These are phyloP conservation scores for Tanytarsus gracilentus DNA, from an alignment of 2,888 invertebrate genomes.

Conservation along the genomic window DNA sequence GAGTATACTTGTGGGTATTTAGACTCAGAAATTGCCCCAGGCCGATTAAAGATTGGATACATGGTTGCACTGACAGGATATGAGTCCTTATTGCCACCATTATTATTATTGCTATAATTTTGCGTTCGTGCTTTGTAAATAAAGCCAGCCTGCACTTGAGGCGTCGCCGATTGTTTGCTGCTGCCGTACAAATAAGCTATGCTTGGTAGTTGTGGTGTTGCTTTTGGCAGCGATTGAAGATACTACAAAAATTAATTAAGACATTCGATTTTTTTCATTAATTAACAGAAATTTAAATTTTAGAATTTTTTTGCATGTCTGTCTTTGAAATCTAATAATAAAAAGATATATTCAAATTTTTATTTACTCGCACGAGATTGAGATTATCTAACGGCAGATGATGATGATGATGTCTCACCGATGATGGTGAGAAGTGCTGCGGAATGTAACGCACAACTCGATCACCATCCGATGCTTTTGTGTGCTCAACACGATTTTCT, in stretches of 20 bases:
- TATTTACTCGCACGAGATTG: not conserved
- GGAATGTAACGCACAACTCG: slow-evolving; percentile 70
- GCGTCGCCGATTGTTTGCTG: slow-evolving; percentile 6
- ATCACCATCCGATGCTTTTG: slow-evolving; percentile 42
- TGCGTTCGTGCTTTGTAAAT: slow-evolving; percentile 14
- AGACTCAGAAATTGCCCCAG: not conserved
- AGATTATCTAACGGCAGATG: not conserved
- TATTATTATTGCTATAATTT: not conserved
- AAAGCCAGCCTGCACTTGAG: slow-evolving; percentile 11
- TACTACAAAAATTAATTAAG: not conserved
- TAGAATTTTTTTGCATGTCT: too few relatives aligned
- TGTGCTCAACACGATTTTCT: not conserved
- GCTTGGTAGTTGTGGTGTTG: not conserved
- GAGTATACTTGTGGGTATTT: not conserved
- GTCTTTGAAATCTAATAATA: too few relatives aligned
- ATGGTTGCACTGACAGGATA: not conserved
- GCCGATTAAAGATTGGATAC: not conserved
- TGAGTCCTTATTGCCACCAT: not conserved
- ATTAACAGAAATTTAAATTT: too few relatives aligned
- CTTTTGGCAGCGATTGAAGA: not conserved
- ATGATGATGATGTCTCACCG: too few relatives aligned
- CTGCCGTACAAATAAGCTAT: slow-evolving; percentile 9
- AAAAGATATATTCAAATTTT: not conserved
- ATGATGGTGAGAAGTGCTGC: slow-evolving; percentile 71
- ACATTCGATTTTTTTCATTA: not conserved